Evolutionary conservation across 2,888 invertebrate genomes (phyloP).

Genomic region (Hyalella azteca): DNA sequence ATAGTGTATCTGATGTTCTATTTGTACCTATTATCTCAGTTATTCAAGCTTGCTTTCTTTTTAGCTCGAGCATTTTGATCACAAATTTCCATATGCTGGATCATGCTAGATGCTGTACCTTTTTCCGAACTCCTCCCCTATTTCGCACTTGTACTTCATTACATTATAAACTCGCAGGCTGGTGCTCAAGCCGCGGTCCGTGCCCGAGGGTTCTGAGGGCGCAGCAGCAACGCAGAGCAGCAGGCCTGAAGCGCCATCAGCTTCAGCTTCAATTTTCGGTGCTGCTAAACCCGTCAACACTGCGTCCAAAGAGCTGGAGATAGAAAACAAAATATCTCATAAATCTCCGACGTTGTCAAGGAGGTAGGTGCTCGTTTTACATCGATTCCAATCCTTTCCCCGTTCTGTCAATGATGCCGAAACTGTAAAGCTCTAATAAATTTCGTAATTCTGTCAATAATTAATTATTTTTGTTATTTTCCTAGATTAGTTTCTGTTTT

Average conservation of each 20-base stretch:
- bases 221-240: neutral
- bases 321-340: slow-evolving; percentile 77
- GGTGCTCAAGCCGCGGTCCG: slow-evolving; percentile 39
- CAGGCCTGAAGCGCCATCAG: neutral
- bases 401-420: no score
- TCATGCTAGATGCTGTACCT: no score
- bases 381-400: no score
- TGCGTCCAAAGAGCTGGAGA: slow-evolving; percentile 84
- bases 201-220: neutral
- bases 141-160: neutral
- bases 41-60: no score
- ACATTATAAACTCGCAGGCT: neutral
- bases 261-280: slow-evolving; percentile 72
- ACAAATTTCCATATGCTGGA: no score
- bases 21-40: no score
- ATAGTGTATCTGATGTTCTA: no score
- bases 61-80: no score
- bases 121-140: neutral
- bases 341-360: neutral
- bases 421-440: no score
- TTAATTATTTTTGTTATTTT: no score
- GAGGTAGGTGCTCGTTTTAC: neutral
- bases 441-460: no score
- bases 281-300: slow-evolving; percentile 83
- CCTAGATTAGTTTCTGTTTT: no score